Conservation (phyloP, 2,113 vertebrate species). For the Hipposideros armiger region DNA sequence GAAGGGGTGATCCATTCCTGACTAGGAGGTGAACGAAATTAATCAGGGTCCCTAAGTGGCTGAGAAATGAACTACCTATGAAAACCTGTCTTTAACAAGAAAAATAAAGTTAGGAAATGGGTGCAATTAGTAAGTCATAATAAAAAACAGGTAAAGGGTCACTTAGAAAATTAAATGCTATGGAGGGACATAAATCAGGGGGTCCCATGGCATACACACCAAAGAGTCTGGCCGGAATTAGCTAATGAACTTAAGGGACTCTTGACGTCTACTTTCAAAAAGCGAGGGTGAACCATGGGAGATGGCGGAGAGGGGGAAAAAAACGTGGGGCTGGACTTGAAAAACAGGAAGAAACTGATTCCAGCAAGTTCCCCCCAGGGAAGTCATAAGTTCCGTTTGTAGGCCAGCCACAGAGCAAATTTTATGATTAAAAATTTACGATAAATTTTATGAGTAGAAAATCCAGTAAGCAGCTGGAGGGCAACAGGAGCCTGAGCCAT, state of each 20-base stretch:
- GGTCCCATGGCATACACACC: not conserved
- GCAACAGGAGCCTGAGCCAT: conserved; percentile 65
- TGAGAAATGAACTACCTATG: conserved; percentile 76
- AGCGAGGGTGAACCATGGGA: not conserved
- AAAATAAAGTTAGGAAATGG: conserved; percentile 83
- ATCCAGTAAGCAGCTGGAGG: conserved; percentile 80
- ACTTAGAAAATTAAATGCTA: conserved; percentile 83
- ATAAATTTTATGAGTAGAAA: conserved; percentile 79
- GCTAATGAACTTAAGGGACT: conserved; percentile 77
- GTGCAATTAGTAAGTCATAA: conserved; percentile 82
- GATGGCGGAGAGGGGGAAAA: accelerated
- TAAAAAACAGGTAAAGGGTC: conserved; percentile 84
- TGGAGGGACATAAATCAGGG: conserved; percentile 77
- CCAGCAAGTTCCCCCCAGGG: conserved; percentile 56
- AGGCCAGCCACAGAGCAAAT: conserved; percentile 70
- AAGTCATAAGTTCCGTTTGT: conserved; percentile 54
- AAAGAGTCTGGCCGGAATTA: conserved; percentile 74
- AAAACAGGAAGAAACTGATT: conserved; percentile 36
- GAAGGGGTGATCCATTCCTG: conserved; percentile 63
- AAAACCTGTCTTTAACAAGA: conserved; percentile 83
- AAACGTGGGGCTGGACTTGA: not conserved
- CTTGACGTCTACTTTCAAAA: conserved; percentile 49
- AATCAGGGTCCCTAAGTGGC: conserved; percentile 74
- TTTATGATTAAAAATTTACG: conserved; percentile 81
- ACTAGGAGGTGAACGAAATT: conserved; percentile 64